phyloP scores from a whole-genome alignment of 2,797 vertebrate species.

The Pseudochirops cupreus region DNA sequence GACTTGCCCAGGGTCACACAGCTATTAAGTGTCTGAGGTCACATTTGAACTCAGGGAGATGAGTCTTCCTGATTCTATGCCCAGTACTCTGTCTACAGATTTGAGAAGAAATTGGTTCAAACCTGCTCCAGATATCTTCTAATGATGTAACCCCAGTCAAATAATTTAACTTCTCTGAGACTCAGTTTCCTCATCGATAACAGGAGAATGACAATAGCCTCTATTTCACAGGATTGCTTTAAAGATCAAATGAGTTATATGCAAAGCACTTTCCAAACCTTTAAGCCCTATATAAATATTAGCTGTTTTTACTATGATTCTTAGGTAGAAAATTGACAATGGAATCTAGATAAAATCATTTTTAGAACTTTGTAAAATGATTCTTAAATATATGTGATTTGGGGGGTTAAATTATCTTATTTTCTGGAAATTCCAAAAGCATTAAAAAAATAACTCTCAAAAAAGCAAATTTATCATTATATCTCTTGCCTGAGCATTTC shows the following conservation, averaged over 20 bases:
- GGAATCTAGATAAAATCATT: conserved; percentile 31
- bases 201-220: neutral
- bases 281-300: neutral
- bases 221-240: neutral
- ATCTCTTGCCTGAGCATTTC: conserved; percentile 28
- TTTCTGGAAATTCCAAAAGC: conserved; percentile 50
- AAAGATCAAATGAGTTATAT: neutral
- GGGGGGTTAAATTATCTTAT: conserved; percentile 56
- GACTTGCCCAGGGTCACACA: neutral
- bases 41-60: neutral
- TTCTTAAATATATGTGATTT: conserved; percentile 52
- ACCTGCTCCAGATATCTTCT: neutral
- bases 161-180: neutral
- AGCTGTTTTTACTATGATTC: neutral
- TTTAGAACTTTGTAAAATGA: conserved; percentile 9
- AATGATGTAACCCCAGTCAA: neutral
- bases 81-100: neutral
- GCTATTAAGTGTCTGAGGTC: neutral
- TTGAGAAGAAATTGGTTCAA: neutral
- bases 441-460: conserved; percentile 31
- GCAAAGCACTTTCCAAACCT: neutral
- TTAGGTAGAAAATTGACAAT: neutral
- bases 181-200: neutral
- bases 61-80: neutral
- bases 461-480: conserved; percentile 1